Base-by-base conservation (phyloP, 1,140 invertebrate species). In the Leptinotarsa defecta region DNA sequence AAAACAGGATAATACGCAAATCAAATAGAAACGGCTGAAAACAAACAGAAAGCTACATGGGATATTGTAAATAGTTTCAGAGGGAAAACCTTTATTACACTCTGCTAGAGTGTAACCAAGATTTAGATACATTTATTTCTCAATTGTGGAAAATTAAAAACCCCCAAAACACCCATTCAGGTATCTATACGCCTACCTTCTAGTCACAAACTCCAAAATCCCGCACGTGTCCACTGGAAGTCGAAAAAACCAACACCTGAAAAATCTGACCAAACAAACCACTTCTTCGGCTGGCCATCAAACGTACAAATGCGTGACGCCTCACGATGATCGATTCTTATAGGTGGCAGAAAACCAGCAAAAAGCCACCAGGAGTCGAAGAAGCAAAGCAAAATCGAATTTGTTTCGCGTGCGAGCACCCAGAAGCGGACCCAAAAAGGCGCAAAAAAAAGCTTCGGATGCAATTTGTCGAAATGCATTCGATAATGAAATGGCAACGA, bases 401-500 rank as follows among this genome's bases (percentile, higher is more conserved):
- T 71, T 70, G 27, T 15, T n/a, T 24, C 49, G 49, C 70, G n/a
- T 27, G 70, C n/a, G 27, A 15, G 13, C 17, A 3, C n/a, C 67
- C 34, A 68, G 34, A 34, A 34, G 13, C 67, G 17, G 34, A 48
- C 13, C 52, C 70, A 61, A 24, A 71, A 61, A 48, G 70, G 22
- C 20, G 27, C 22, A 71, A 13, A 48, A 69, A 34, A 24, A 24
- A n/a, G 22, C 13, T 11, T 27, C 15, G 22, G 15, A 49, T 74
- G 67, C 72, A 73, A 22, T 73, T 69, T 62, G 49, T 24, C 43
- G 22, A 17, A 49, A 65, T 76, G 77, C 77, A 77, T 48, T 57
- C 34, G 71, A 68, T 74, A 62, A 22, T 71, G 11, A 79, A 80
- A 80, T 80, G 78, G 65, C 79, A 80, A 77, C 72, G 79, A 80